Evolutionary conservation across 2,888 invertebrate species (phyloP), one percentile per base, ranked within the genome.

Genomic region (Cremastobaeus sp.): DNA sequence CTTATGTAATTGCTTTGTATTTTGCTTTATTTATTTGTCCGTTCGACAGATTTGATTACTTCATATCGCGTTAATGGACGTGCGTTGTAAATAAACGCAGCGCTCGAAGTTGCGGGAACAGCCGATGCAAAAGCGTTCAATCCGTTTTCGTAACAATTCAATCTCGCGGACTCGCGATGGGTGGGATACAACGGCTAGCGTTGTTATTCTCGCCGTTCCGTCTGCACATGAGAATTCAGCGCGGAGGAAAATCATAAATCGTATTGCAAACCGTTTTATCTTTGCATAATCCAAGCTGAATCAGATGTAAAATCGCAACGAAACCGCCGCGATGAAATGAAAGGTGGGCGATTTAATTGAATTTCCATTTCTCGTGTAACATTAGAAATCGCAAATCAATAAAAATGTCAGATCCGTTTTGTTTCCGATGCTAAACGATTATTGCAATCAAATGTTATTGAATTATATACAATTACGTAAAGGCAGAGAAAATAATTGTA

Each of bases 1-100:
- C 66, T 52, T 69, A 60, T 60, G 69, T 69, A 69, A 69, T 54
- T 69, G 60, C 69, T 60, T 69, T 69, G 69, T 69, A 47, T 69
- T 69, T 69, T 18, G 54, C 69, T 21, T 69, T 69, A 60, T 69
- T 69, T 69, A 69, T 69, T 69, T 47, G 60, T 60, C 28, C 39
- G 60, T 60, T 68, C 68, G 68, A 68, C 68, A 52, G 59, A 45
- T 68, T 68, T 60, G 68, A 69, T 69, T 69, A 48, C 68, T 69
- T 60, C 59, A 69, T 69, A 69, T 59, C 68, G 68, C 57, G 59
- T 37, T 57, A 59, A 59, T 47, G 59, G 59, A 60, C 68, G 52
- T 60, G 59, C 60, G 68, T 54, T 60, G 68, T 60, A 59, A 69
- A 68, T 52, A 50, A 60, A 60, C 39, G 59, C 32, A 45, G n/a